Percentiles rank a stretch among this genome's conserved stretches.
phyloP scores from a whole-genome alignment of 2,888 invertebrate genomes.

The Lordiphosa fenestrarum region DNA sequence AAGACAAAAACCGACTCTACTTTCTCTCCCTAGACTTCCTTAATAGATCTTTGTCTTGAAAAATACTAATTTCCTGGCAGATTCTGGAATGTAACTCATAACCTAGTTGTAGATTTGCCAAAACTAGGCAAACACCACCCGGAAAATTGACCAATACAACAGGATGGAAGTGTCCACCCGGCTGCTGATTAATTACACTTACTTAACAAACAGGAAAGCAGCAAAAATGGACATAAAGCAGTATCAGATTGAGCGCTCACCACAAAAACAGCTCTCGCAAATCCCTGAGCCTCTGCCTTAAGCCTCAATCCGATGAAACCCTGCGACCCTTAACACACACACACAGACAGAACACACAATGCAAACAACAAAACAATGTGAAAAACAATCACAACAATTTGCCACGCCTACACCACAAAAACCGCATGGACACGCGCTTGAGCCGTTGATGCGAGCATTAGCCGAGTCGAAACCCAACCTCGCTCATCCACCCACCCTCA shows the following conservation, averaged over 20 bases:
- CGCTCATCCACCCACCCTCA: conserved; percentile 14
- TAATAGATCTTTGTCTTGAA: no score
- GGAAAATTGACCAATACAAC: no score
- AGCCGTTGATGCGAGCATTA: conserved; percentile 54
- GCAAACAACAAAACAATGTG: conserved; percentile 32
- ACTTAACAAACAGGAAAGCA: conserved; percentile 1
- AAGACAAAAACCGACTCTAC: no score
- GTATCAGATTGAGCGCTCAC: conserved; percentile 21
- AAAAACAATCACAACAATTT: conserved; percentile 70
- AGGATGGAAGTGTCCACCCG: not conserved
- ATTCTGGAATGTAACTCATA: no score
- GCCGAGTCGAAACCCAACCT: conserved; percentile 16
- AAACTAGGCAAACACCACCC: no score
- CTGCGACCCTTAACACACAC: conserved; percentile 11
- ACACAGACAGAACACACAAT: conserved; percentile 2
- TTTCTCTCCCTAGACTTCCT: no score
- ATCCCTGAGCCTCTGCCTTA: conserved; percentile 9
- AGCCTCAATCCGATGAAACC: conserved; percentile 21
- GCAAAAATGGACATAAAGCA: conserved; percentile 3
- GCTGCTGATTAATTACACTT: conserved; percentile 1
- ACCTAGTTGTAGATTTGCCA: no score
- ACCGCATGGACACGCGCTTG: conserved; percentile 67
- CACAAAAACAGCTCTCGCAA: conserved; percentile 25
- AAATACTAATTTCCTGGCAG: no score
- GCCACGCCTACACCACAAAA: conserved; percentile 62